Evolutionary conservation across 30 jellyfish, hydroid and myxozoan species (phyloP).

Genomic region (Turritopsis rubra): DNA sequence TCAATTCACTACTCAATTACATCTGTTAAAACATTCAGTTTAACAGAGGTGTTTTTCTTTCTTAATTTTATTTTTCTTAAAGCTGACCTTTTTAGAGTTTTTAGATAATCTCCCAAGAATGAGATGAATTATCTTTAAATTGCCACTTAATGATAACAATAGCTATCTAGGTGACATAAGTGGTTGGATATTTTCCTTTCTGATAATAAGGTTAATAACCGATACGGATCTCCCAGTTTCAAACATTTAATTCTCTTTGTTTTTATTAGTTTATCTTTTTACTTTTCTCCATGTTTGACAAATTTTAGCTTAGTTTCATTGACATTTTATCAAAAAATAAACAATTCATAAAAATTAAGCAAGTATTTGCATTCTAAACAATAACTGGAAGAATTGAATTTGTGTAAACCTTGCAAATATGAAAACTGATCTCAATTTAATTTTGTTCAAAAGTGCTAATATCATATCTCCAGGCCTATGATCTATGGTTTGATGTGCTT

Average conservation of each 20-base stretch:
- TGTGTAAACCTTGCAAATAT: no score
- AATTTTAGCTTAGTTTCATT: no score
- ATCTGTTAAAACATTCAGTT: neutral
- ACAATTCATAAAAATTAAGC: no score
- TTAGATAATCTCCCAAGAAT: neutral
- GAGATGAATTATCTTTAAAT: neutral
- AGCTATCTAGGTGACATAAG: neutral
- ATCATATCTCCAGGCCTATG: no score
- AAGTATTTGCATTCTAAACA: no score
- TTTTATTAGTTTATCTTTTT: neutral
- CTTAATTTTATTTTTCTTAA: no score
- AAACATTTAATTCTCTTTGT: neutral
- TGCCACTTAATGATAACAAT: neutral
- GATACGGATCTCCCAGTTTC: neutral
- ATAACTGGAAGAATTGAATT: no score
- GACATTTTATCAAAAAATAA: no score
- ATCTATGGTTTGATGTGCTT: no score
- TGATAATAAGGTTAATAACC: neutral
- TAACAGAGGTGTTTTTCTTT: neutral
- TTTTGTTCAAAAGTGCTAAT: no score
- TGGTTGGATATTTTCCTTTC: neutral
- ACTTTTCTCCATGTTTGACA: neutral
- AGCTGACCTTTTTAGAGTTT: neutral
- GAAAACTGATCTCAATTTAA: no score
- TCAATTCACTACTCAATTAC: neutral